Base-by-base conservation (phyloP, 1,140 invertebrate species). In the Battus philenor region DNA sequence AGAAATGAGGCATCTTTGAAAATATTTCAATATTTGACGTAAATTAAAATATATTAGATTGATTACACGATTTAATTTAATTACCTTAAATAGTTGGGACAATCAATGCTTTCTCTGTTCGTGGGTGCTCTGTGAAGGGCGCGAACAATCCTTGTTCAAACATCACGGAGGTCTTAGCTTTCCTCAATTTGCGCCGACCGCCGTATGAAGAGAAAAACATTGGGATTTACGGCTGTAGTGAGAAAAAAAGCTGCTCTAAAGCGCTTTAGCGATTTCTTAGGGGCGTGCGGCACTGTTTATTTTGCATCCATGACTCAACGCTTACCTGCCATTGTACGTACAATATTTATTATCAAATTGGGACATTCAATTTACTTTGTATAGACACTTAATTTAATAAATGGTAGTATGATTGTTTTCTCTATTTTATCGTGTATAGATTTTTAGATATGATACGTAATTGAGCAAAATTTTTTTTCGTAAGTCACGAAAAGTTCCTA, bases 211-310 rank as follows among this genome's bases (percentile, higher is more conserved):
- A 52, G 60, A 63, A 68, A 68, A 68, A 68, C 60, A 59, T 49
- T 30, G 53, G 65, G 68, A 74, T 74, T 74, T 74, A 74, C 59
- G 65, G 68, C 47, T 26, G 26, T 20, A 39, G 44, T 30, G 17
- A 26, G 30, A 34, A 41, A 29, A 26, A 29, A 17, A 22, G n/a
- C n/a, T 41, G 26, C 38, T 17, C 22, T 39, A 29, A 41, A 41
- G 38, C 24, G 24, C 12, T 34, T 20, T 18, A 27, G 22, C 18
- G 33, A 49, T 41, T 13, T 13, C 38, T 13, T 27, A 41, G 13
- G 22, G 38, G 11, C 30, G 1, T 5, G n/a, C 26, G 7, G 22
- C 11, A 24, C 26, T 18, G 6, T 39, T 24, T 39, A 24, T 39
- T 24, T 26, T 39, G 18, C 18, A 22, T 22, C 12, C 20, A 12